A percentile compares a stretch with the other conserved stretches of the same genome.
phyloP scores from a whole-genome alignment of 2,797 vertebrate genomes.

The Sebastes steindachneri region DNA sequence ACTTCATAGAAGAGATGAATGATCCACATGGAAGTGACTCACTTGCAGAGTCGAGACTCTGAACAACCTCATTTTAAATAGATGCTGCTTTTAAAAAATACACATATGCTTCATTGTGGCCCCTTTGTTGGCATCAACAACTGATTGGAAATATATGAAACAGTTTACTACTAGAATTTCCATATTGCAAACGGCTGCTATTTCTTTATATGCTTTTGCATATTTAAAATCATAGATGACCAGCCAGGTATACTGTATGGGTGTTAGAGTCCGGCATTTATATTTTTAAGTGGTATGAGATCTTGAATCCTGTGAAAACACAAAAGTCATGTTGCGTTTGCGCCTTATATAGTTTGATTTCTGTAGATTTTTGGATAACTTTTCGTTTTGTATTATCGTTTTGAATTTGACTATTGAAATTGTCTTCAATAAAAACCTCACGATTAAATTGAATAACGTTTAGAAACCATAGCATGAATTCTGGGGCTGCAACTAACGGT shows the following conservation, averaged over 20 bases:
- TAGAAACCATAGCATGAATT: not conserved
- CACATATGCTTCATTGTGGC: not conserved
- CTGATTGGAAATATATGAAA: not conserved
- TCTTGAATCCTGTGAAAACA: not conserved
- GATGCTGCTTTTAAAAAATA: not conserved
- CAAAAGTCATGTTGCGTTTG: not conserved
- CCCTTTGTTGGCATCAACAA: not conserved
- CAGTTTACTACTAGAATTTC: not conserved
- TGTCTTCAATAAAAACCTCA: not conserved
- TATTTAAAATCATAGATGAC: not conserved
- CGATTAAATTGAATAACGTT: not conserved
- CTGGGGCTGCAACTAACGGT: not conserved
- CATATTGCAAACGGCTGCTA: not conserved
- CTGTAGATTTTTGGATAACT: not conserved
- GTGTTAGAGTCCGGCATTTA: not conserved
- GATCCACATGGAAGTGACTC: slow-evolving; percentile 12
- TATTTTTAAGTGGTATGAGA: not conserved
- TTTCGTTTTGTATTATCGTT: not conserved
- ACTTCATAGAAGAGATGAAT: slow-evolving; percentile 30
- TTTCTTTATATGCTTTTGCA: not conserved
- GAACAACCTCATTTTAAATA: slow-evolving; percentile 5
- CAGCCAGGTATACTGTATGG: not conserved
- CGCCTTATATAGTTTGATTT: not conserved
- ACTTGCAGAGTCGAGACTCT: slow-evolving; percentile 14
- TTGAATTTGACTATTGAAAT: not conserved